phyloP scores from a whole-genome alignment of 2,113 vertebrate genomes.

The Paedocypris sp. region DNA sequence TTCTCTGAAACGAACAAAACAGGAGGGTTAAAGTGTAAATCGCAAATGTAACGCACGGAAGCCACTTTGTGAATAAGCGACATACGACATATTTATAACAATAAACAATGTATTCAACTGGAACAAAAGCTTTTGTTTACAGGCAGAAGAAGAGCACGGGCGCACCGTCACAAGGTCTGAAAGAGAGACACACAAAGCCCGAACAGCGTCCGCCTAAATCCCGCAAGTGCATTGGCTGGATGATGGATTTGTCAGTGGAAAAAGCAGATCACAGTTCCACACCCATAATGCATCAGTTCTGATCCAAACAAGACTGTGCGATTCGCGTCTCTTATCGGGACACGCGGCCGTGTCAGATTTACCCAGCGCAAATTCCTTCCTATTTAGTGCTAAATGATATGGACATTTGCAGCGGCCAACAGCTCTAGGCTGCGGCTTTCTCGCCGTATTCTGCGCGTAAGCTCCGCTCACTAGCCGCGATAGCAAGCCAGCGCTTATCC shows the following conservation, averaged over 20 bases:
- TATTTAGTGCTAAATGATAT: conserved; percentile 66
- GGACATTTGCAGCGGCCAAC: conserved; percentile 60
- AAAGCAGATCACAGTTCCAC: conserved; percentile 52
- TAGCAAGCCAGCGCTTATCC: conserved; percentile 76
- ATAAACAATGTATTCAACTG: too few species aligned
- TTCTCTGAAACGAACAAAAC: too few species aligned
- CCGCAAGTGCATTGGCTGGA: conserved; percentile 47
- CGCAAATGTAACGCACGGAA: too few species aligned
- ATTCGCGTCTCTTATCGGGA: conserved; percentile 54
- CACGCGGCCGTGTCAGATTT: conserved; percentile 62
- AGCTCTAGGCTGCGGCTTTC: conserved; percentile 70
- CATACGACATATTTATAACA: too few species aligned
- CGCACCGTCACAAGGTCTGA: too few species aligned
- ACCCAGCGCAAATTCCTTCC: conserved; percentile 60
- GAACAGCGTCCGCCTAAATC: conserved; percentile 16
- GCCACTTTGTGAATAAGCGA: too few species aligned
- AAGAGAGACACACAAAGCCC: too few species aligned
- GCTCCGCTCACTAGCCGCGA: conserved; percentile 70
- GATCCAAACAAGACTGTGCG: conserved; percentile 56
- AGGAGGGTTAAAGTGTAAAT: too few species aligned
- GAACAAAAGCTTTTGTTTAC: too few species aligned
- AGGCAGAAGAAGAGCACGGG: too few species aligned
- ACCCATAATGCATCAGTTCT: conserved; percentile 54
- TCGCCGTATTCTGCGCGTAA: conserved; percentile 70
- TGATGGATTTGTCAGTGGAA: conserved; percentile 57